Evolutionary conservation across 1,140 invertebrate genomes (phyloP).

Genomic region (Nasonia vitripennis): DNA sequence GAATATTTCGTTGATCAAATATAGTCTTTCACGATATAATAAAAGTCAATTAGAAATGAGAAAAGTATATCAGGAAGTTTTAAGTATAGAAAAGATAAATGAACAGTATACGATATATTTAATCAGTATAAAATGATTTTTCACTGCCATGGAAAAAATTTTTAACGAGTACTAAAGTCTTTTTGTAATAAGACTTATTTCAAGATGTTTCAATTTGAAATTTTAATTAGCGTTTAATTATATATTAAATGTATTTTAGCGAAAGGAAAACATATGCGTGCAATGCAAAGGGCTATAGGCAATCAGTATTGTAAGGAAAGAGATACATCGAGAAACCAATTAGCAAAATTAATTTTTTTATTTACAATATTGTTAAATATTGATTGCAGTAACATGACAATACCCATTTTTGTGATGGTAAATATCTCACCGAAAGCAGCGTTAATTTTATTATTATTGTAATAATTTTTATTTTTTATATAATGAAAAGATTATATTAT

Average conservation of each 20-base stretch:
- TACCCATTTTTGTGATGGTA: slow-evolving; percentile 59
- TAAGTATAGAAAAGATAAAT: neutral
- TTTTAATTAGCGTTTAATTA: slow-evolving; percentile 12
- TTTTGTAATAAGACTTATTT: slow-evolving; percentile 1
- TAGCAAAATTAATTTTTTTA: neutral
- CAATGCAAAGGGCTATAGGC: slow-evolving; percentile 51
- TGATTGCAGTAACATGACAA: slow-evolving; percentile 63
- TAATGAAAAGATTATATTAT: neutral
- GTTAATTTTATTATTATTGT: slow-evolving; percentile 20
- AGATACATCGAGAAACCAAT: neutral
- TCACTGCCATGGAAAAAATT: neutral
- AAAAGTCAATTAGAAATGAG: neutral
- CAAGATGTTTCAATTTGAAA: slow-evolving; percentile 16
- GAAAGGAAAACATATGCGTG: slow-evolving; percentile 53
- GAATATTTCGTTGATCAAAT: neutral
- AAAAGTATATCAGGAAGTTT: neutral
- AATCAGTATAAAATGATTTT: slow-evolving; percentile 22
- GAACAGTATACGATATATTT: neutral
- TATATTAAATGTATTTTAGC: slow-evolving; percentile 1
- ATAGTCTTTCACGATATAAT: too few relatives aligned
- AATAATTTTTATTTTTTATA: neutral
- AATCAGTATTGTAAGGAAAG: slow-evolving; percentile 36
- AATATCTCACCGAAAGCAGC: slow-evolving; percentile 1
- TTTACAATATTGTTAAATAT: slow-evolving; percentile 36
- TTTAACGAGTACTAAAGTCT: neutral